Percentiles rank a stretch among this genome's conserved stretches.
phyloP scores from a whole-genome alignment of 2,888 invertebrate species.

The Acronicta psi region DNA sequence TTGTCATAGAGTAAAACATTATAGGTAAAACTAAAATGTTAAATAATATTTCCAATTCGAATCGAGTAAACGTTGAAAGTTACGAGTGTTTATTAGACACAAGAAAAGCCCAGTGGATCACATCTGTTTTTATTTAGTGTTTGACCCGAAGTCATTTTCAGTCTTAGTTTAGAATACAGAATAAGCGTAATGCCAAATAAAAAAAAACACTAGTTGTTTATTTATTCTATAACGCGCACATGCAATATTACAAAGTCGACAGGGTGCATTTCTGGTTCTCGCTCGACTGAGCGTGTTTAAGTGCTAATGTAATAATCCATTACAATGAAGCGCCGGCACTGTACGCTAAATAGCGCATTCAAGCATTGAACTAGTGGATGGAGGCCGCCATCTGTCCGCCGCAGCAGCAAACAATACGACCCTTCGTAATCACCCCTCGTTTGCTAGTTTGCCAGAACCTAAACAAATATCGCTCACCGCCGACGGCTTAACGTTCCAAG shows the following conservation, averaged over 20 bases:
- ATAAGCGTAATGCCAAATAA: constrained; percentile 65
- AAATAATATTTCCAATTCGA: not conserved
- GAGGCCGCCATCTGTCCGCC: constrained; percentile 85
- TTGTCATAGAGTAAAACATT: not conserved
- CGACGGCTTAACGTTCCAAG: constrained; percentile 67
- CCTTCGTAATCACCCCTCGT: constrained; percentile 82
- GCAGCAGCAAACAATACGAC: constrained; percentile 81
- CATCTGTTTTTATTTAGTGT: constrained; percentile 69
- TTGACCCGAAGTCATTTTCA: constrained; percentile 66
- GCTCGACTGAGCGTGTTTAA: constrained; percentile 86
- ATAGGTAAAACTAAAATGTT: constrained; percentile 9
- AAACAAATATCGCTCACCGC: constrained; percentile 82
- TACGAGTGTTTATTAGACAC: constrained; percentile 15
- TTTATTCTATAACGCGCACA: constrained; percentile 77
- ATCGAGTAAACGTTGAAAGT: constrained; percentile 2
- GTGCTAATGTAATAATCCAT: constrained; percentile 89
- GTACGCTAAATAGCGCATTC: constrained; percentile 88
- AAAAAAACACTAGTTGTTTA: constrained; percentile 76
- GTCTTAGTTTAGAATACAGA: constrained; percentile 54
- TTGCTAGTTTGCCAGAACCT: constrained; percentile 81
- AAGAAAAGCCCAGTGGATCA: constrained; percentile 37
- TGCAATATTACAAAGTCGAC: constrained; percentile 74
- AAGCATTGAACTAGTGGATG: constrained; percentile 75
- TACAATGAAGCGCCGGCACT: constrained; percentile 86
- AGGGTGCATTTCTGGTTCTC: constrained; percentile 80